Conservation (phyloP, 2,113 vertebrate species). For the Fregetta grallaria region DNA sequence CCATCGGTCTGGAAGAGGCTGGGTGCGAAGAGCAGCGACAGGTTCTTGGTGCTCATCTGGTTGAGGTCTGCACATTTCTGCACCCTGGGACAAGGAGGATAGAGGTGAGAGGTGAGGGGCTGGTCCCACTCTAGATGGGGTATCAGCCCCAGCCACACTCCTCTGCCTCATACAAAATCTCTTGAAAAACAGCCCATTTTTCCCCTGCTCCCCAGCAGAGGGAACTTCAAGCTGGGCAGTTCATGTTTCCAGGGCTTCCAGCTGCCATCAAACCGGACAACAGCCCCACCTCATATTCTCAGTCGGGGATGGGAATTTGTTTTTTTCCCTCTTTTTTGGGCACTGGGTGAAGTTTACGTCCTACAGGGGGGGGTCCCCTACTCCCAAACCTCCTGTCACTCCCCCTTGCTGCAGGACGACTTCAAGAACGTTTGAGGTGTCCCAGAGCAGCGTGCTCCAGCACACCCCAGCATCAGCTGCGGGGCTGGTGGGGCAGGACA, state of each 20-base stretch:
- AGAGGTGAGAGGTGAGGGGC: background rate
- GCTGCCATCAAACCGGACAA: background rate
- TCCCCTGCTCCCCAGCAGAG: background rate
- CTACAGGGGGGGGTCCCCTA: background rate
- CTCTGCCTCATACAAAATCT: background rate
- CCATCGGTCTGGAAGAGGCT: conserved; percentile 98
- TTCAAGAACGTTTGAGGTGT: background rate
- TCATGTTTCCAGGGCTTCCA: background rate
- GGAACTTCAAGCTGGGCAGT: background rate
- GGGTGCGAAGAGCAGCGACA: conserved; percentile 92
- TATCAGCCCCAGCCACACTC: background rate
- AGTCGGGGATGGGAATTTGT: rapidly evolving
- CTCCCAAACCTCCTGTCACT: background rate
- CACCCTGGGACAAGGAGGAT: conserved; percentile 75
- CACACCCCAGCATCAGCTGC: background rate
- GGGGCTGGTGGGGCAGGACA: background rate
- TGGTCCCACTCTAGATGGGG: background rate
- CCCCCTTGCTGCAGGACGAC: background rate
- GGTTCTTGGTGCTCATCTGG: conserved; percentile 98
- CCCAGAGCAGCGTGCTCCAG: background rate
- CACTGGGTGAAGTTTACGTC: background rate
- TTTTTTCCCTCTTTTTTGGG: background rate
- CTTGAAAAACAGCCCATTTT: rapidly evolving
- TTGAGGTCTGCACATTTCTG: conserved; percentile 95
- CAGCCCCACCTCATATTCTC: no score